Conservation (phyloP, 2,113 vertebrate species). For the Clupea harengus region DNA sequence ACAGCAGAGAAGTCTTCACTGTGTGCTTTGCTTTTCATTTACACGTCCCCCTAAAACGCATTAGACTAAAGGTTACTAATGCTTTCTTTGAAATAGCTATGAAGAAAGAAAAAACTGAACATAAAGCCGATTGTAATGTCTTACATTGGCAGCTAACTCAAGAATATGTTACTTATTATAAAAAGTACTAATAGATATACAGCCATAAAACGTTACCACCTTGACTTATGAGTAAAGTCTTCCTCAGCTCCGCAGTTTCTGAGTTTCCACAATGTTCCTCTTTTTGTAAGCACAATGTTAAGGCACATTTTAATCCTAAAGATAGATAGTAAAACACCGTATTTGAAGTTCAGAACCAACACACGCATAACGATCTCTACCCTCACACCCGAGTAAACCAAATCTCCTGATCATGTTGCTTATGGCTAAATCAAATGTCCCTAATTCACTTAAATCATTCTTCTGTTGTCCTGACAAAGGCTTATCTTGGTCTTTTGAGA, state of each 20-base stretch:
- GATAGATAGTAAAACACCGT: background rate
- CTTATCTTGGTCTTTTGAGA: slow-evolving; percentile 29
- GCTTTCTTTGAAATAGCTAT: slow-evolving; percentile 37
- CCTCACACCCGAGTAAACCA: background rate
- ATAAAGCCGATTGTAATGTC: background rate
- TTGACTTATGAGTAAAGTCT: background rate
- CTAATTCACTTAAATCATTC: slow-evolving; percentile 14
- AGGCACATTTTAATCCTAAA: background rate
- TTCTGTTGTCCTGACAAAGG: slow-evolving; percentile 26
- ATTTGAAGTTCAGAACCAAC: background rate
- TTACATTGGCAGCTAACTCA: background rate
- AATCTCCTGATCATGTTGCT: background rate
- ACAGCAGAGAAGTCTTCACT: slow-evolving; percentile 70
- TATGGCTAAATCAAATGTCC: background rate
- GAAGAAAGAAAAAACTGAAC: slow-evolving; percentile 1
- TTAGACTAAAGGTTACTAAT: background rate
- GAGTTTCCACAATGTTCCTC: background rate
- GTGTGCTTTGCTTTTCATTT: slow-evolving; percentile 65
- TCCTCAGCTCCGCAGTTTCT: no score
- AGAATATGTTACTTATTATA: background rate
- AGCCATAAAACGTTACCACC: background rate
- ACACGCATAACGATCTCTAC: background rate
- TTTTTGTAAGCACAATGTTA: background rate
- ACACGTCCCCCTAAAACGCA: slow-evolving; percentile 24
- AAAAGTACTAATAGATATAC: background rate